Conservation (phyloP, 2,888 invertebrate genomes). For the Julus scanicus region DNA sequence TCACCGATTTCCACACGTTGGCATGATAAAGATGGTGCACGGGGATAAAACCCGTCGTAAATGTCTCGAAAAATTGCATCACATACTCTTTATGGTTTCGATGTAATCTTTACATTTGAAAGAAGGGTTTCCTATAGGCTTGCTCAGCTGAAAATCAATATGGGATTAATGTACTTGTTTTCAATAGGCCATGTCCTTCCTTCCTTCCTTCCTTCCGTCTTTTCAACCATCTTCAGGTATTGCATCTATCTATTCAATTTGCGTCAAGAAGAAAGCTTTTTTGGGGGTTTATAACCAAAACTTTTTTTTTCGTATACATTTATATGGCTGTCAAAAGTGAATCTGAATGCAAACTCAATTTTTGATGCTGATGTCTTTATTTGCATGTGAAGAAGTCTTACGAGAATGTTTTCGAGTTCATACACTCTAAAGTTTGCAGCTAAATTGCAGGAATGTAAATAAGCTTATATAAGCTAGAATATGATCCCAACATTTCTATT, state of each 20-base stretch:
- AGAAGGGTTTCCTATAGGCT: background rate
- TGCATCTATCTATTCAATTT: constrained; percentile 2
- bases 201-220: constrained; percentile 30
- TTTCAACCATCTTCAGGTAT: constrained; percentile 20
- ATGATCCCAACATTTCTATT: no score
- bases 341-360: background rate
- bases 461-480: no score
- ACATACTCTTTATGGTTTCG: constrained; percentile 39
- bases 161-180: constrained; percentile 37
- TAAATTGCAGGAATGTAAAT: no score
- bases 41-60: constrained; percentile 8
- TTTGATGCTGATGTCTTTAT: background rate
- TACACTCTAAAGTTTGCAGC: background rate
- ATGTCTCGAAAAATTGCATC: constrained; percentile 35
- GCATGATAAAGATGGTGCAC: background rate
- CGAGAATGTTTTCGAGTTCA: background rate
- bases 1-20: constrained; percentile 16
- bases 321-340: background rate
- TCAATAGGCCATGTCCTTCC: constrained; percentile 31
- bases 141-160: constrained; percentile 22
- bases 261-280: background rate
- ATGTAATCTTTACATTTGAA: constrained; percentile 42
- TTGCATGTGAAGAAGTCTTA: background rate
- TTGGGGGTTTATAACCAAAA: background rate
- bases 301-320: background rate